Percentiles rank a stretch among this genome's conserved stretches.
Evolutionary conservation across 2,797 vertebrate species (phyloP).

Genomic region (Malacoctenus gilli): DNA sequence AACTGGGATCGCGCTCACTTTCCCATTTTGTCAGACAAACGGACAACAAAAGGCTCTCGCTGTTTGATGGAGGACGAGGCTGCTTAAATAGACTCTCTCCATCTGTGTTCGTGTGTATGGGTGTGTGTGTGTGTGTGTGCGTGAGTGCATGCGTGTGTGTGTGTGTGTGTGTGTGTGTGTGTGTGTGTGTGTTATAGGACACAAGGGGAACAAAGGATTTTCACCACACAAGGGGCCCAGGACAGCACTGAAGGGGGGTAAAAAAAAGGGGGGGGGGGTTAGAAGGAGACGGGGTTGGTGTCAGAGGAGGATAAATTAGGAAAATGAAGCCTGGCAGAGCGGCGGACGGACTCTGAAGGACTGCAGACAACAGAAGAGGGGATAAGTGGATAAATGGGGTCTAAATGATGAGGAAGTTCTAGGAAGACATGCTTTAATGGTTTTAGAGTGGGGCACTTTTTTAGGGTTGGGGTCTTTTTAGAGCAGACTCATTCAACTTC

Average conservation of each 20-base stretch:
- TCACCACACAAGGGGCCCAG: constrained; percentile 70
- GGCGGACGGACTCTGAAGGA: constrained; percentile 39
- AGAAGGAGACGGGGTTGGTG: not conserved
- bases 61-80: constrained; percentile 49
- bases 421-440: constrained; percentile 76
- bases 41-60: constrained; percentile 51
- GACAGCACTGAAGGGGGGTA: constrained; percentile 27
- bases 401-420: constrained; percentile 64
- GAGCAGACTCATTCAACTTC: constrained; percentile 51
- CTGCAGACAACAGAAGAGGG: constrained; percentile 53
- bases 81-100: constrained; percentile 44
- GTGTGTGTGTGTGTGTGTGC: constrained; percentile 39
- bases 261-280: not conserved
- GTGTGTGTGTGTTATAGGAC: constrained; percentile 53
- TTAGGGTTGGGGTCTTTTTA: constrained; percentile 28
- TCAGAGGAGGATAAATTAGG: constrained; percentile 50
- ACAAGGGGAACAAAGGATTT: constrained; percentile 72
- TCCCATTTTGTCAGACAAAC: constrained; percentile 18
- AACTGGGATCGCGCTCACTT: constrained; percentile 5
- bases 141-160: too few species aligned
- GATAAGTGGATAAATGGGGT: constrained; percentile 66
- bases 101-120: constrained; percentile 61
- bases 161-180: too few species aligned
- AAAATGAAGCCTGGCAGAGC: constrained; percentile 46
- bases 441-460: constrained; percentile 67